Base-by-base conservation (phyloP, 2,797 vertebrate species). In the Carduelis carduelis region DNA sequence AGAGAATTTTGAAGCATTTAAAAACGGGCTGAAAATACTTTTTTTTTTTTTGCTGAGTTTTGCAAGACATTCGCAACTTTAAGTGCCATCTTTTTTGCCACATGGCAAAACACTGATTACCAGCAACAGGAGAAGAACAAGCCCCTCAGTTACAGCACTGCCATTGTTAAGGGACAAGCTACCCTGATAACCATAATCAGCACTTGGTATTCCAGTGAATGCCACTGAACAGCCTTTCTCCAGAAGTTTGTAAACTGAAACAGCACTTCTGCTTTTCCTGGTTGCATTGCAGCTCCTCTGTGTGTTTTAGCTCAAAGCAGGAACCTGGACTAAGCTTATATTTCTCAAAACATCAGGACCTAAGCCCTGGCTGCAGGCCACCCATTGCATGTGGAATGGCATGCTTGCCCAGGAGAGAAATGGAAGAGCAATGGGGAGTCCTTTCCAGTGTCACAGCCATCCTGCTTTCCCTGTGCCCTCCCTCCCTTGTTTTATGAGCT, bases 151-250 rank as follows among this genome's bases (percentile, higher is more conserved):
- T 68, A 44, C 47, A 76, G 21, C 19, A 35, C 17, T 68, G 56
- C 37, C 46, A 60, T 61, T 83, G 34, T 6, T 81, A 63, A 87
- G 46, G 71, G 60, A 71, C 35, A 87, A 75, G 44, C 39, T 89
- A 50, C 21, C 64, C 53, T 65, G 64, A 71, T 61, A 89, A 81
- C 30, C 77, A 72, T 37, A 78, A 91, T 65, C 68, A 74, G 78
- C 49, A 74, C 44, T 56, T 86, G 57, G 91, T 91, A 57, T 46
- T 92, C 61, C 87, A 91, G 6, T 95, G 83, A 92, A 83, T 64
- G 63, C 39, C 53, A 39, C 11, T 49, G 65, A 80, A 41, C 71
- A 71, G 34, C 8, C 46, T 53, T 78, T 83, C 41, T 65, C 64
- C n/a, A 59, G 46, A 35, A 87, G 26, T 55, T 69, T 32, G 35